Base-by-base conservation (phyloP, 2,797 vertebrate genomes). In the Chiloscyllium punctatum region DNA sequence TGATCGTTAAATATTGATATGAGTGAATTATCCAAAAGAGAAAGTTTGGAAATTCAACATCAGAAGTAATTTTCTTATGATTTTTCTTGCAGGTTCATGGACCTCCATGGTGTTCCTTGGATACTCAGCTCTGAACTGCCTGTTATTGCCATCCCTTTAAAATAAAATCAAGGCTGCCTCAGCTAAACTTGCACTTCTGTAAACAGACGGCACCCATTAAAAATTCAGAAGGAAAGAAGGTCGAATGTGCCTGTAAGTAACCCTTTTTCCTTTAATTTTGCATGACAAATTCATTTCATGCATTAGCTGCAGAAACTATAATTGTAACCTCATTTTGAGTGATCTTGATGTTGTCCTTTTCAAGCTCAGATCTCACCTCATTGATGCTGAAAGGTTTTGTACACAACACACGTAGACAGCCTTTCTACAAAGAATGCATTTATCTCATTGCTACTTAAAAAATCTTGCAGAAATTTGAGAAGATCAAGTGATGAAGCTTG, bases 271-370 rank as follows among this genome's bases (percentile, higher is more conserved):
- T 94, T 95, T 79, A 91, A 94, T 94, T 95, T 95, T 95, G 87
- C 71, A 92, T 95, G 88, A 95, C 87, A 95, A 77, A 74, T 94
- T 79, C 88, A 92, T 95, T 92, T 95, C 88, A 94, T 82, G 71
- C 69, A 91, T 92, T 77, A 95, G 87, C 88, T 94, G 66, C 66
- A 71, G 91, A 33, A n/a, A 16, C 9, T n/a, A 79, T n/a, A 53
- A 92, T 94, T 57, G 48, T 66, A 92, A 95, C 33, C 69, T 92
- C 77, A 92, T 95, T 95, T n/a, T 82, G n/a, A 94, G 48, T 95
- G 48, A 77, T 94, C 84, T 95, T 74, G 84, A 57, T 66, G 11
- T 79, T 37, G 72, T 95, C 95, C 95, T 68, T 95, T 95, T 68
- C 90, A 62, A 51, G 37, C 62, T 68, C 90, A 57, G 51, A n/a